Base-by-base conservation (phyloP, 2,797 vertebrate genomes). In the Phrynocephalus vlangalii region DNA sequence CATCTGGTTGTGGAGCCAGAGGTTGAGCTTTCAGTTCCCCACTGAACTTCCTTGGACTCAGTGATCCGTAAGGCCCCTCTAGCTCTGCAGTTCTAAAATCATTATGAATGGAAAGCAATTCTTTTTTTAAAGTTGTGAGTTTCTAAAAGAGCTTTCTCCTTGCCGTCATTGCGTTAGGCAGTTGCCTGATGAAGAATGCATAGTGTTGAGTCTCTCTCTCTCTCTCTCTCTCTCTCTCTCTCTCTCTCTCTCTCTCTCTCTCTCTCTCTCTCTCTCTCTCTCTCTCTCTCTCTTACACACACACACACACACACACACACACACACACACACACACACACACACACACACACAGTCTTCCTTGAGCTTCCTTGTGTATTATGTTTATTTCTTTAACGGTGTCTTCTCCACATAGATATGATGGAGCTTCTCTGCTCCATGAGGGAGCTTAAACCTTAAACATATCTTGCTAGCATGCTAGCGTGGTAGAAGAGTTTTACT, bases 141-240 rank as follows among this genome's bases (percentile, higher is more conserved):
- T 88, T 33, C 0, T 88, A 87, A 68, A 24, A 68, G 82, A 6
- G 79, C 22, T 76, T 91, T 88, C 79, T 82, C 70, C 70, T 66
- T 85, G 81, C 83, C 18, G 79, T 28, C 84, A 15, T 24, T 2
- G 5, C 44, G 56, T 86, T 82, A 15, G 67, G 24, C 83, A 93
- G 89, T 87, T 7, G 80, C 90, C 92, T 88, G 90, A 87, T 88
- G 89, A 88, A 92, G 92, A 93, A 91, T 93, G 87, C 90, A 86
- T 81, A 91, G 91, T 86, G 87, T 93, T 92, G 91, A 93, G 91
- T 95, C 92, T 84, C 93, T 1, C 90, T 91, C 77, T 60, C 87
- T 81, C 90, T 76, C 88, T 92, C 18, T 79, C 68, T 72, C 52
- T 38, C 28, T 76, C n/a, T 84, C 60, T 90, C 83, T 56, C 83